Evolutionary conservation across 2,797 vertebrate genomes (phyloP), one percentile per base, ranked within the genome.

Genomic region (Myioborus melanocephalus): DNA sequence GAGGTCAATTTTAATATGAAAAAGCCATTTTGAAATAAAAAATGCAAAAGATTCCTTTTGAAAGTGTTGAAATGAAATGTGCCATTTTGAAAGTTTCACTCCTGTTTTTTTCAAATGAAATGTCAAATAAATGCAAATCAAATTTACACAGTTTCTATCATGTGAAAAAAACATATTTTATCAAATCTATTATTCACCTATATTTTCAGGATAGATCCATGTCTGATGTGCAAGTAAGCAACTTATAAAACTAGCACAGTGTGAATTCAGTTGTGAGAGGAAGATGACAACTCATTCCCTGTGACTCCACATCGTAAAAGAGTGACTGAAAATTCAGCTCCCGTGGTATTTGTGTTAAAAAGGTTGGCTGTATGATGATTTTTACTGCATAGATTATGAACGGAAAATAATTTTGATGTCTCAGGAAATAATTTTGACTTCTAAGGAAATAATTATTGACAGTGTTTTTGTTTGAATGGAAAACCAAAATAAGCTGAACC

Each of bases 161-260:
- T 21, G 23, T 44, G 79, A 78, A 96, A 95, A 64, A 55, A 89
- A 83, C 43, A 37, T 69, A 72, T 76, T 94, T 94, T 86, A 88
- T 90, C 46, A 91, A 94, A 88, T 90, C 61, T 96, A 86, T 88
- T 96, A 88, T 95, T 96, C 93, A 93, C 93, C 77, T 88, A n/a
- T 86, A 77, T 88, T 83, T 95, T 88, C 53, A 61, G 63, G 61
- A n/a, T 72, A 83, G 50, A 9, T 86, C 18, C 73, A 27, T 81
- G n/a, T 57, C 72, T 94, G 57, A 81, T 83, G 19, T 69, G 43
- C 72, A 90, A 94, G 57, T 46, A 91, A 46, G 68, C 44, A 88
- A 83, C 68, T 83, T 91, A 65, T 65, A 83, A 81, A 95, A 94
- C 47, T 63, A 88, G 63, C 66, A 82, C 55, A 71, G 61, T 69